Evolutionary conservation across 2,797 vertebrate genomes (phyloP).

Genomic region (Manis crassicaudata): DNA sequence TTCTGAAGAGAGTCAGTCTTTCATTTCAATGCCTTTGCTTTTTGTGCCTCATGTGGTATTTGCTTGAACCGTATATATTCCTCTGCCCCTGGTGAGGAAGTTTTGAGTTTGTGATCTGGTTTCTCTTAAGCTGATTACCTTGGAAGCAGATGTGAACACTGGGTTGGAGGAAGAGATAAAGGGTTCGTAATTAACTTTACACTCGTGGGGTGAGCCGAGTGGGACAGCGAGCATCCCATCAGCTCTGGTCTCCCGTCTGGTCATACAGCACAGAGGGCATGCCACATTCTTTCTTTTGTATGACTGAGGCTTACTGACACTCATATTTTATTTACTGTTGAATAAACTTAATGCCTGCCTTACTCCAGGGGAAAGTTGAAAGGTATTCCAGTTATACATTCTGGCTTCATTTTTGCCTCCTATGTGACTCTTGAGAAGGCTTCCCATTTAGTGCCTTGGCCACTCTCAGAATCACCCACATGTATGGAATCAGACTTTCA

Average conservation of each 20-base stretch:
- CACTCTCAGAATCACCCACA: not conserved
- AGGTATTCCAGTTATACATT: not conserved
- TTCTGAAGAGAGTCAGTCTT: not conserved
- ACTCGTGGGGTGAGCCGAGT: not conserved
- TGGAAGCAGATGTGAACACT: slow-evolving; percentile 2
- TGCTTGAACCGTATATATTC: not conserved
- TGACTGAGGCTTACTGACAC: not conserved
- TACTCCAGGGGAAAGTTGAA: not conserved
- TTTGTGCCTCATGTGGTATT: not conserved
- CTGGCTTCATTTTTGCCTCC: not conserved
- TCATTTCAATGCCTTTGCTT: not conserved
- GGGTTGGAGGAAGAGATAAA: slow-evolving; percentile 32
- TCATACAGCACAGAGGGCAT: not conserved
- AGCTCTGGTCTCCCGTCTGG: not conserved
- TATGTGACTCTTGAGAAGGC: not conserved
- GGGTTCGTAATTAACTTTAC: not conserved
- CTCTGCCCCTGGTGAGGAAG: slow-evolving; percentile 37
- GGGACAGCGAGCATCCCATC: not conserved
- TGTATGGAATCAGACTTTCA: not conserved
- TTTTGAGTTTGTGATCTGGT: slow-evolving; percentile 48
- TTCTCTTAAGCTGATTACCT: slow-evolving; percentile 65
- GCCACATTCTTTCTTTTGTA: not conserved
- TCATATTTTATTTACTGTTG: not conserved
- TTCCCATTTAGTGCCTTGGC: not conserved
- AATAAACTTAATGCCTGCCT: not conserved